A percentile compares a stretch with the other conserved stretches of the same genome.
Conservation (phyloP, 1,140 invertebrate genomes). For the Bactericera cockerelli region DNA sequence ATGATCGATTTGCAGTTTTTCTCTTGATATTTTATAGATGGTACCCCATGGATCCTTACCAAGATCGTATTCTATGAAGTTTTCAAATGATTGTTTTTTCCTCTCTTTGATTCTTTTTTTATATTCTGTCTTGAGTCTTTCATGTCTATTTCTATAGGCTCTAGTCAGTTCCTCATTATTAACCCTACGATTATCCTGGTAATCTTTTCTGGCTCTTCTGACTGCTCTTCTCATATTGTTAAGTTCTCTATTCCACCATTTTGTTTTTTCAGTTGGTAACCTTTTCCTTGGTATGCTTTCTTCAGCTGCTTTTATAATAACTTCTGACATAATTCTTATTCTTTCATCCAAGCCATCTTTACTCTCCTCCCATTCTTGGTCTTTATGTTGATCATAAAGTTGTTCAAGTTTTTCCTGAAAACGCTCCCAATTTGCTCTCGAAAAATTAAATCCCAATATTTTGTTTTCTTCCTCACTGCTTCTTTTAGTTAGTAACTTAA, state of each 20-base stretch:
- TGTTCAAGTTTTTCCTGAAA: not conserved
- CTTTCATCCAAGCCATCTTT: not conserved
- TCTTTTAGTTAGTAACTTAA: not conserved
- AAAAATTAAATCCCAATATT: not conserved
- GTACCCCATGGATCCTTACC: slow-evolving; percentile 4
- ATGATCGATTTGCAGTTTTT: not conserved
- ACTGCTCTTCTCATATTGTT: not conserved
- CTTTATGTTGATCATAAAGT: not conserved
- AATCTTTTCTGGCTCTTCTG: not conserved
- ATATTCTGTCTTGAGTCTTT: not conserved
- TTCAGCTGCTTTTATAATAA: not conserved
- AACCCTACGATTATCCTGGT: not conserved
- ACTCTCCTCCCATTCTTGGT: not conserved
- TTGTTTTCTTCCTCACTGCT: not conserved
- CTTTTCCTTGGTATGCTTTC: not conserved
- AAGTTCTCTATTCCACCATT: slow-evolving; percentile 6
- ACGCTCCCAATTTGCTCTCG: not conserved
- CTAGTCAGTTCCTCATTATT: not conserved
- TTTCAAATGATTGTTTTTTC: not conserved
- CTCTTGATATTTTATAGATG: slow-evolving; percentile 7
- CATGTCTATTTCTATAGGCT: not conserved
- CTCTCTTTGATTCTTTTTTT: not conserved
- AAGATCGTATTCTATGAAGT: not conserved
- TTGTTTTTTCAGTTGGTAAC: not conserved
- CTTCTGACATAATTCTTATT: not conserved